phyloP scores from a whole-genome alignment of 2,797 vertebrate species.

The Eulemur albifrons region DNA sequence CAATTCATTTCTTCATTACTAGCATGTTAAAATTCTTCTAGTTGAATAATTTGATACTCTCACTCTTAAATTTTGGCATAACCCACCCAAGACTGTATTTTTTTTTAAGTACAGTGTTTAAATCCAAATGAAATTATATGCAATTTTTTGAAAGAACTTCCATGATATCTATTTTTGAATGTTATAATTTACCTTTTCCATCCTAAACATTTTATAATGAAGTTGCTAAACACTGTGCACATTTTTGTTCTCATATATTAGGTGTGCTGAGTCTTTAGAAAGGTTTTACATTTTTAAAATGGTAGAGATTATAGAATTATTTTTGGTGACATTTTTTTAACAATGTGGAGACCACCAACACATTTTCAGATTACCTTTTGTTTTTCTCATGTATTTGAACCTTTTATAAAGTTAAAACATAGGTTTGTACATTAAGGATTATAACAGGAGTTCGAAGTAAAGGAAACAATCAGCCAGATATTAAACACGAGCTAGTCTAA shows the following conservation, averaged over 20 bases:
- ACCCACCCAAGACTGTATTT: background rate
- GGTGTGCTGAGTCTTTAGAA: background rate
- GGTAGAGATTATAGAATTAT: background rate
- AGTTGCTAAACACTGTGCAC: background rate
- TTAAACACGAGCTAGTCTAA: background rate
- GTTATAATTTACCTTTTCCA: background rate
- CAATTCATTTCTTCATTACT: background rate
- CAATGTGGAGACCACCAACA: background rate
- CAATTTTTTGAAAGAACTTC: background rate
- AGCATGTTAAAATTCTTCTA: background rate
- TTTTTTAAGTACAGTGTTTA: constrained; percentile 8
- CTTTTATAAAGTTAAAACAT: background rate
- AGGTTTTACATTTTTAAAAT: constrained; percentile 5
- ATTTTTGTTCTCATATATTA: background rate
- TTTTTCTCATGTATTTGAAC: background rate
- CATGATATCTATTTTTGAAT: background rate
- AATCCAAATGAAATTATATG: constrained; percentile 18
- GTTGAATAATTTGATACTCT: background rate
- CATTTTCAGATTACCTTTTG: constrained; percentile 3
- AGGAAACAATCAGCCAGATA: background rate
- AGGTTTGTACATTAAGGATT: background rate
- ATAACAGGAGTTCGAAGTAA: background rate
- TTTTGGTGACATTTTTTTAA: background rate
- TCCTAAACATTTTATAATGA: background rate
- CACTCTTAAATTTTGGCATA: background rate